Evolutionary conservation across 2,797 vertebrate genomes (phyloP), one percentile per base, ranked within the genome.

Genomic region (Anguilla anguilla): DNA sequence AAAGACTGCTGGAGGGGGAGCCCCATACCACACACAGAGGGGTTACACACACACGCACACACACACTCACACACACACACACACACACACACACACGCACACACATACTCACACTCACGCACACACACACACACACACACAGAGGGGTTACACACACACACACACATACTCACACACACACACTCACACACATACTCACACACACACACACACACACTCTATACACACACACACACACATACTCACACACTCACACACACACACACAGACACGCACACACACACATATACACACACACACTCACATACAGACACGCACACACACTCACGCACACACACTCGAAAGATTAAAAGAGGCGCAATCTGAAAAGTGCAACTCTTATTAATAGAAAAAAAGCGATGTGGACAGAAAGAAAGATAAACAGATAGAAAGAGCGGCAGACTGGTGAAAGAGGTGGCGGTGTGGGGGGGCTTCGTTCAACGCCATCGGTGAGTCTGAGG

Each of bases 21-120:
- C 6, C 1, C 77, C 19, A 25, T 1, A 25, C 17, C 88, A 85
- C 91, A 90, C 90, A 89, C 89, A 74, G 13, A 35, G 7, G 59
- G 13, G 55, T 59, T 77, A 43, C 59, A 43, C 15, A 77, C 72
- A 77, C 72, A 19, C 72, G 43, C 88, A 85, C 91, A 91, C 83
- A 90, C 91, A 88, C 92, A 90, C 90, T 90, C 89, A 0, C 59
- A 64, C 91, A 87, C n/a, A 31, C 1, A n/a, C 61, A 0, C 22
- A 59, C 61, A 72, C 67, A 72, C 25, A 19, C 11, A 77, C 35
- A 77, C 35, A 3, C 2, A 64, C 61, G 25, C 61, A 64, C 0
- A 17, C 13, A 0, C 10, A 15, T 72, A 77, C 7, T 39, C 35
- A 39, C 11, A 3, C 72, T 39, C 72, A 77, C 72, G 77, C 35